Percentiles rank a stretch among this genome's conserved stretches.
Conservation (phyloP, 1,140 invertebrate genomes). For the Cataglyphis hispanica region DNA sequence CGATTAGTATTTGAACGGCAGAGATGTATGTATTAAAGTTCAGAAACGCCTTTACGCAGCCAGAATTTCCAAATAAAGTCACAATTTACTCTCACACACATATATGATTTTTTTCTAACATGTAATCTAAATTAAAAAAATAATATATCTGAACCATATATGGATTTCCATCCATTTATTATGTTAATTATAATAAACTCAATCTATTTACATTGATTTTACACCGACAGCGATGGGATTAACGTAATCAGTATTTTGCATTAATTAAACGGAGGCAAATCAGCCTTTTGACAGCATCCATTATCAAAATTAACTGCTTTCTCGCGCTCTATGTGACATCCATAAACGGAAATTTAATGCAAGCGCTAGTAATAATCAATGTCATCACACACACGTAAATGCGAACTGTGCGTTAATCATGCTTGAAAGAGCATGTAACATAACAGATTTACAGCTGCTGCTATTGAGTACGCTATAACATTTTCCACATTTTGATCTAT, state of each 20-base stretch:
- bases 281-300: conserved; percentile 58
- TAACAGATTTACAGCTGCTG: not conserved
- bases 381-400: conserved; percentile 53
- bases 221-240: conserved; percentile 46
- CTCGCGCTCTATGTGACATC: conserved; percentile 54
- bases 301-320: conserved; percentile 68
- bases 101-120: not conserved
- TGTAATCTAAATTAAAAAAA: not conserved
- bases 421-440: conserved; percentile 15
- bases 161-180: not conserved
- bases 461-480: not conserved
- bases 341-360: conserved; percentile 72
- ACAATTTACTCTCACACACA: not conserved
- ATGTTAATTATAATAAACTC: conserved; percentile 10
- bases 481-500: not conserved
- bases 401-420: conserved; percentile 8
- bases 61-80: not conserved
- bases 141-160: not conserved
- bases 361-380: conserved; percentile 70
- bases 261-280: conserved; percentile 69
- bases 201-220: conserved; percentile 4
- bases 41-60: not conserved
- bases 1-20: not conserved
- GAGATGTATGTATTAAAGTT: not conserved
- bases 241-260: conserved; percentile 68